Base-by-base conservation (phyloP, 2,113 vertebrate genomes). In the Brienomyrus longianalis region DNA sequence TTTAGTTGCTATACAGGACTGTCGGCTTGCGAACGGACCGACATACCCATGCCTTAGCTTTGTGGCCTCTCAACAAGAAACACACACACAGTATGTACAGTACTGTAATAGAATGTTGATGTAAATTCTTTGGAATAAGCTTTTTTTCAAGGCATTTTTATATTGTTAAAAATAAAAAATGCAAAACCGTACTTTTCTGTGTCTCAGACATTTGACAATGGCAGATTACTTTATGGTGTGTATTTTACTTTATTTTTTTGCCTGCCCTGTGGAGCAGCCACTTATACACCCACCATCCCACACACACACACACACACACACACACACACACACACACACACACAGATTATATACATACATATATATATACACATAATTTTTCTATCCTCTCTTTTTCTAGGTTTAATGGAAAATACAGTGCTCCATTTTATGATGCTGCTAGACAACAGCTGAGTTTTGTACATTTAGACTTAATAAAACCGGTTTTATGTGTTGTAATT, bases 201-300 rank as follows among this genome's bases (percentile, higher is more conserved):
- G 94, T 96, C 94, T 95, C 93, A 94, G 94, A 96, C 93, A 95
- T 95, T 94, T 93, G 93, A 96, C 94, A 95, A 94, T 95, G 92
- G 93, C 91, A 89, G 62, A 83, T 89, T 90, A 89, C 80, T 92
- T 90, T 31, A 54, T 27, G 39, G 70, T 88, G 83, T 90, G 88
- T 87, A 83, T 90, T 90, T 77, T 90, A 56, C 87, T 94, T 94
- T 93, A 94, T 88, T 91, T 94, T 94, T 93, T 92, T 94, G 95
- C 94, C 95, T 96, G 96, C 96, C 97, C 96, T 96, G 96, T 97
- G 96, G 94, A 97, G 95, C 96, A 96, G 96, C 92, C 94, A 93
- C 50, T 89, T 83, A 91, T 94, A 90, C 92, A 52, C 51, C 51
- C 15, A 52, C 51, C 15, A 15, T 54, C 52, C 52, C 17, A 91